Evolutionary conservation across 2,888 invertebrate species (phyloP).

Genomic region (Drosophila affinis): DNA sequence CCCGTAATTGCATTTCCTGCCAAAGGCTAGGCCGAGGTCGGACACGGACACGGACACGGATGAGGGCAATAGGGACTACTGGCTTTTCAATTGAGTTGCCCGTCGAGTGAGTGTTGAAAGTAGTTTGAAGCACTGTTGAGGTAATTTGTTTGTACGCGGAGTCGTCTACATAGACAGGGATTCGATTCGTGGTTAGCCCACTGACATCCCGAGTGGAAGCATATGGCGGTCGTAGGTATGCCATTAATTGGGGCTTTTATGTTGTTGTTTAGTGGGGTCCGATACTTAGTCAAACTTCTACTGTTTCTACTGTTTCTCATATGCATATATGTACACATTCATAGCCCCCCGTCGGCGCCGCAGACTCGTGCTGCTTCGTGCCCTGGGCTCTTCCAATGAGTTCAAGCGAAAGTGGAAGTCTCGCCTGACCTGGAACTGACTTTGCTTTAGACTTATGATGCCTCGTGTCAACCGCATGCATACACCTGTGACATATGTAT

Average conservation of each 20-base stretch:
- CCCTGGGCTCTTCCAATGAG: conserved; percentile 33
- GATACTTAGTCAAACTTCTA: conserved; percentile 14
- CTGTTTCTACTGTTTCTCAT: conserved; percentile 11
- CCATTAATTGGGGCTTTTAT: conserved; percentile 23
- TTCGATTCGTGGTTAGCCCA: conserved; percentile 47
- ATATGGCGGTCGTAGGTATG: background rate
- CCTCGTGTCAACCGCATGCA: conserved; percentile 36
- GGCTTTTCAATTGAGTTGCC: conserved; percentile 57
- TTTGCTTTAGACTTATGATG: conserved; percentile 13
- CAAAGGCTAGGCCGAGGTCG: conserved; percentile 41
- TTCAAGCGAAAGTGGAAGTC: conserved; percentile 44
- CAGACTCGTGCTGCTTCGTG: conserved; percentile 49
- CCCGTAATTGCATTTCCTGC: conserved; percentile 68
- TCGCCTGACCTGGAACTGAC: conserved; percentile 13
- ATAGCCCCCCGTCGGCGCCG: background rate
- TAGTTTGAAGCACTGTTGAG: conserved; percentile 60
- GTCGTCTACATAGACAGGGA: conserved; percentile 3
- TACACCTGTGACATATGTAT: conserved; percentile 45
- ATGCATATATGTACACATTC: background rate
- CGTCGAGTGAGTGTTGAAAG: conserved; percentile 31
- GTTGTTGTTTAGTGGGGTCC: background rate
- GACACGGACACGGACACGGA: conserved; percentile 4
- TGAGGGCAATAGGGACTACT: background rate
- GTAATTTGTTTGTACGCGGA: conserved; percentile 37
- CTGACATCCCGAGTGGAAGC: conserved; percentile 23